Conservation (phyloP, 2,113 vertebrate species). For the Podilymbus podiceps region DNA sequence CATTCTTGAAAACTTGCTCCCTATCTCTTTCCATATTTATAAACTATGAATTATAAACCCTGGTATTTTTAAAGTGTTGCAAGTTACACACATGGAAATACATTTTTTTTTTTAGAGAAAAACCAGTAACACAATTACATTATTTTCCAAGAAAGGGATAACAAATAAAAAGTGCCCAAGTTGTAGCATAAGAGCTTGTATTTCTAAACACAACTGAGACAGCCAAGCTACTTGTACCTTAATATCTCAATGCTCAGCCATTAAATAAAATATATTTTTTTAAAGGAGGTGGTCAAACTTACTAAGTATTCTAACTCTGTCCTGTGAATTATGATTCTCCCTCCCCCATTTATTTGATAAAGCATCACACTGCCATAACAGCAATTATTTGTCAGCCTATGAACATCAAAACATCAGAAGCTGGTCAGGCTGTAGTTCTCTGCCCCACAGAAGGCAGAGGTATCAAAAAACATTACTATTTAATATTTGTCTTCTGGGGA, state of each 20-base stretch:
- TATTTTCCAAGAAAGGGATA: neutral
- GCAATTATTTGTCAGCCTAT: neutral
- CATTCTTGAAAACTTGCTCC: neutral
- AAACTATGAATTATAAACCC: neutral
- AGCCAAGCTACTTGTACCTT: neutral
- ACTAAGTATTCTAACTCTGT: neutral
- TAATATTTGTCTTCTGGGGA: neutral
- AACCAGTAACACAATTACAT: neutral
- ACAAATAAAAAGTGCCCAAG: neutral
- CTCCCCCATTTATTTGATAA: neutral
- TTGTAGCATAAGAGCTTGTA: neutral
- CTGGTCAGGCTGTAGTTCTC: neutral
- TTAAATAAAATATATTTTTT: neutral
- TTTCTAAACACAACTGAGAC: neutral
- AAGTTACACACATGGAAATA: neutral
- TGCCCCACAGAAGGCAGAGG: neutral
- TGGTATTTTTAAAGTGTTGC: neutral
- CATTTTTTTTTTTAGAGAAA: neutral
- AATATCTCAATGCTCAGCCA: neutral
- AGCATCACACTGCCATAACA: neutral
- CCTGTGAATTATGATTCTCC: neutral
- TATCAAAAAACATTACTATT: neutral
- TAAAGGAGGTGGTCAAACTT: neutral
- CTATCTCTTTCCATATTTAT: neutral
- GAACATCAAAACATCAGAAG: neutral